Evolutionary conservation across 2,888 invertebrate species (phyloP), one percentile per base, ranked within the genome.

Genomic region (Perdita meconis): DNA sequence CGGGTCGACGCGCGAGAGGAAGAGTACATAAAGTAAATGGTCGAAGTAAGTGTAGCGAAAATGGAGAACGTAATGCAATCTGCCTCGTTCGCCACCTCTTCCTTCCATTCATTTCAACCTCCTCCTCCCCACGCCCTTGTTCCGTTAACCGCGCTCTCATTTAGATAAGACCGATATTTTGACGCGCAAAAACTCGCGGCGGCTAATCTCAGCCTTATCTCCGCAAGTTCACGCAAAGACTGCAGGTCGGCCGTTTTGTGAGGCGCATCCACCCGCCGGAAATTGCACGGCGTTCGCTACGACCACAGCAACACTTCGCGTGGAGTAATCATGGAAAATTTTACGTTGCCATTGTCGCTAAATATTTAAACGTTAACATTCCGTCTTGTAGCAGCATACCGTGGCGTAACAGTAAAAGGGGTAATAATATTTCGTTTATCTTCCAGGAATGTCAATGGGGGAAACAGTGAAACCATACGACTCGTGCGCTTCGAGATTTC

Each of bases 131-230:
- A n/a, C 36, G 1, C 63, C 42, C 24, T 22, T 38, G 19, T 13
- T 13, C 64, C 50, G 38, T 76, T 78, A 73, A 67, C 63, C 75
- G 44, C 53, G 22, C 69, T 63, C 61, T 73, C 81, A 68, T 83
- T 83, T 83, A 83, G 81, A 83, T 83, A 83, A 81, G 68, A 44
- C 53, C 81, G 72, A 83, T 80, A 80, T 75, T 81, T 81, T 65
- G 67, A 65, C 36, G 69, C 44, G 68, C 68, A 83, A 78, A 83
- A 83, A 83, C 78, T 72, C 67, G 44, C 22, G 40, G n/a, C 63
- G 19, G 72, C 83, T 83, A 80, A 83, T 83, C 80, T 69, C 36
- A 42, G n/a, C 42, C 83, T 80, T 82, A 80, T 83, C 82, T 66
- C 68, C 22, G 60, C n/a, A 47, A n/a, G 47, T 68, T 82, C 70